Evolutionary conservation across 2,888 invertebrate species (phyloP).

Genomic region (Tillus elongatus): DNA sequence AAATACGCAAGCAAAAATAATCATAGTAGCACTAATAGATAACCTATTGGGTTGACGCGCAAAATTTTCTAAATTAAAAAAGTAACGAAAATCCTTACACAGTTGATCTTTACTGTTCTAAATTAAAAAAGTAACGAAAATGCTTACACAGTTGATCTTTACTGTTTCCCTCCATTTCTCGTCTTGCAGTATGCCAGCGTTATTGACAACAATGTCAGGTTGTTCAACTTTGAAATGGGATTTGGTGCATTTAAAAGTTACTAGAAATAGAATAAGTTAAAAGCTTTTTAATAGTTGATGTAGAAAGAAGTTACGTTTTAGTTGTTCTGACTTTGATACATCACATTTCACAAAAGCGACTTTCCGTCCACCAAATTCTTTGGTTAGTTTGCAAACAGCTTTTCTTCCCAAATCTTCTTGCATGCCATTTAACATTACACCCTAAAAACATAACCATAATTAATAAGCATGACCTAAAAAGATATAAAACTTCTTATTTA

Average conservation of each 20-base stretch:
- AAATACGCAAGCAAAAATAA: no score
- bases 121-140: no score
- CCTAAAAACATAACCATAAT: no score
- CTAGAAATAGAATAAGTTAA: conserved; percentile 12
- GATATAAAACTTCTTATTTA: no score
- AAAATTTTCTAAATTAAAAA: no score
- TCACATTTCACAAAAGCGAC: conserved; percentile 46
- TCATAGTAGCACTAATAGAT: no score
- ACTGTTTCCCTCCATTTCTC: conserved; percentile 31
- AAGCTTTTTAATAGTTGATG: background rate
- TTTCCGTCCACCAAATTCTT: conserved; percentile 42
- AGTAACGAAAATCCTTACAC: conserved; percentile 1
- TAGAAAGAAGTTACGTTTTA: background rate
- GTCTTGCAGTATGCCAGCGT: conserved; percentile 41
- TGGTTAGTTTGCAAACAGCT: conserved; percentile 39
- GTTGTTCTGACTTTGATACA: conserved; percentile 38
- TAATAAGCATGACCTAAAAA: no score
- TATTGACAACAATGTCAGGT: conserved; percentile 43
- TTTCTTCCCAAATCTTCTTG: conserved; percentile 38
- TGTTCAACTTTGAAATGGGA: conserved; percentile 31
- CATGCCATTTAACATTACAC: conserved; percentile 39
- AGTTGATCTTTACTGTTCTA: conserved; percentile 39
- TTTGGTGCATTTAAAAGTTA: conserved; percentile 30
- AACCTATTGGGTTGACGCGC: no score
- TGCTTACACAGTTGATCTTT: conserved; percentile 33